phyloP scores from a whole-genome alignment of 2,113 vertebrate species.

The Labeo rohita region DNA sequence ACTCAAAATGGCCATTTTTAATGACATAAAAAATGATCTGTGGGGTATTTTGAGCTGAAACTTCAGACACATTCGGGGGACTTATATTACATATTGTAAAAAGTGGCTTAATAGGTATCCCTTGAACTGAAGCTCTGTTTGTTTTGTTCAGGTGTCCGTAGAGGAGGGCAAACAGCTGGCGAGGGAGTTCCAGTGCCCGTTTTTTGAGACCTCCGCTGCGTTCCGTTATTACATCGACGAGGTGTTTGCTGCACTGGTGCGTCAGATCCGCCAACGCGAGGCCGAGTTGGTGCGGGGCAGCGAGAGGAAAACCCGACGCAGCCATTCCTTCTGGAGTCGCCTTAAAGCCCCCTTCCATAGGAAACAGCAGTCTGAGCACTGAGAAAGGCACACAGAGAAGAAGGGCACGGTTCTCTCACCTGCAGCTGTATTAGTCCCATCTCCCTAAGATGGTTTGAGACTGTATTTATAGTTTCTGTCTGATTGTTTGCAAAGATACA shows the following conservation, averaged over 20 bases:
- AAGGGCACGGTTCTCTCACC: neutral
- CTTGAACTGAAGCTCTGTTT: no score
- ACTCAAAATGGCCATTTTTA: no score
- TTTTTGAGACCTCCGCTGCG: constrained; percentile 86
- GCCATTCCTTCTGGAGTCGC: constrained; percentile 81
- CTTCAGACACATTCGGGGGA: no score
- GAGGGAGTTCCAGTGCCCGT: constrained; percentile 85
- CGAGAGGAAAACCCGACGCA: constrained; percentile 79
- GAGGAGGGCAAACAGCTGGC: constrained; percentile 84
- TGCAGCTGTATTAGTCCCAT: constrained; percentile 8
- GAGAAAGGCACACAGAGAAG: constrained; percentile 5
- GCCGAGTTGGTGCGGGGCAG: constrained; percentile 74
- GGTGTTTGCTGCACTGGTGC: constrained; percentile 83
- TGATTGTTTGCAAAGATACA: constrained; percentile 33
- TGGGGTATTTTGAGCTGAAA: no score
- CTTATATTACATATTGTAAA: no score
- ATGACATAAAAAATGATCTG: no score
- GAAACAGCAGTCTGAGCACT: constrained; percentile 78
- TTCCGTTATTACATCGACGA: constrained; percentile 87
- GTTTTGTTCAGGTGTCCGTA: constrained; percentile 78
- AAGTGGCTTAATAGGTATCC: no score
- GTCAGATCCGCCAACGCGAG: constrained; percentile 85
- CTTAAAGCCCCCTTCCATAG: constrained; percentile 81
- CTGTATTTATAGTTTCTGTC: constrained; percentile 30
- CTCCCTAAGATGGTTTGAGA: constrained; percentile 2